Base-by-base conservation (phyloP, 2,797 vertebrate genomes). In the Rhinophrynus dorsalis region DNA sequence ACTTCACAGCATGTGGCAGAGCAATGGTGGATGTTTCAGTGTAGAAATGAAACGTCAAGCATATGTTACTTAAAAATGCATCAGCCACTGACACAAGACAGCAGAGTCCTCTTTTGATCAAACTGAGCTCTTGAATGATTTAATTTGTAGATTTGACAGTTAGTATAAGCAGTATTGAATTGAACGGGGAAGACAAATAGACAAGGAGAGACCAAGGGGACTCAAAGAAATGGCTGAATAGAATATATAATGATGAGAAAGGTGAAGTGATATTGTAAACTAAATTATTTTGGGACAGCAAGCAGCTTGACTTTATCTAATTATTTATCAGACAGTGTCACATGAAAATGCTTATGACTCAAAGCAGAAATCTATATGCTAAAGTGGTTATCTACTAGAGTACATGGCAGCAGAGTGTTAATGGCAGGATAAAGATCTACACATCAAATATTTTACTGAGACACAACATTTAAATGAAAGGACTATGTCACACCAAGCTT, bases 81-180 rank as follows among this genome's bases (percentile, higher is more conserved):
- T 73, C 70, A 73, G 70, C 62, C 70, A 45, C 70, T 73, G 62
- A 73, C 70, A 73, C 70, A 66, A 73, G 70, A 73, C 62, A 67
- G 62, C 54, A 67, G 70, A 73, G 62, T 67, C 70, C 47, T 67
- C 70, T 73, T 73, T 54, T 73, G 70, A 73, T 73, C 70, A 73
- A 60, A 67, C 55, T 12, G 70, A 73, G 70, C 62, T 67, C 29
- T 21, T 73, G 70, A 73, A 73, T 66, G 70, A 73, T 73, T 73
- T 73, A 73, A 73, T 73, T 73, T 73, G 70, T 67, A 73, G 70
- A 67, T 73, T 73, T 73, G 70, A 73, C 70, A 73, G 70, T 73
- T 60, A 73, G 62, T 69, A 48, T 69, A 69, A 69, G 67, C 67
- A 45, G 67, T 67, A 73, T 73, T 73, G 70, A 73, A 73, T 73